These are phyloP conservation scores for Neuroscelio doddi DNA, from an alignment of 2,888 invertebrate genomes.

Conservation along the genomic window DNA sequence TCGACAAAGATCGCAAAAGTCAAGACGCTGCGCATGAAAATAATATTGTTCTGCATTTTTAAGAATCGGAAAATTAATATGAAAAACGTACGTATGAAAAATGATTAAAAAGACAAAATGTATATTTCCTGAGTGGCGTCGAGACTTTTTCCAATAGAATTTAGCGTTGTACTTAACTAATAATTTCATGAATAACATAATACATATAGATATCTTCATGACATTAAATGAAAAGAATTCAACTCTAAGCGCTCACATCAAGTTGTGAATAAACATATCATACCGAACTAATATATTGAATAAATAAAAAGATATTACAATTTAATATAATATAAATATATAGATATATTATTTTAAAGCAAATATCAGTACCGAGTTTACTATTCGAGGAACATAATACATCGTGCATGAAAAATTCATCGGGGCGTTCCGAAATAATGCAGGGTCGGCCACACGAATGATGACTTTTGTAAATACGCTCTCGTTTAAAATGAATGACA, in stretches of 20 bases:
- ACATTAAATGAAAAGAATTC: constrained; percentile 56
- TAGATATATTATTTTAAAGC: constrained; percentile 47
- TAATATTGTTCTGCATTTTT: constrained; percentile 26
- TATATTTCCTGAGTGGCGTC: constrained; percentile 52
- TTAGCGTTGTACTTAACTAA: constrained; percentile 65
- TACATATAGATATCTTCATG: constrained; percentile 53
- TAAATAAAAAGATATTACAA: constrained; percentile 63
- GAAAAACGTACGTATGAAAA: constrained; percentile 21
- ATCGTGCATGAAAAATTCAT: constrained; percentile 44
- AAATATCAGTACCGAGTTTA: constrained; percentile 33
- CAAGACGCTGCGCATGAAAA: constrained; percentile 17
- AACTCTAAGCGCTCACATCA: constrained; percentile 71
- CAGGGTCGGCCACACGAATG: constrained; percentile 16
- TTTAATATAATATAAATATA: constrained; percentile 66
- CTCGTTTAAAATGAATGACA: too few species aligned
- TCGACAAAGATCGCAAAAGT: constrained; percentile 15
- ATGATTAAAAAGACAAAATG: constrained; percentile 53
- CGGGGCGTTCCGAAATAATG: constrained; percentile 21
- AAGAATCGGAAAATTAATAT: too few species aligned
- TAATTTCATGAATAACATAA: constrained; percentile 47
- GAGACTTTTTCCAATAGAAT: constrained; percentile 29
- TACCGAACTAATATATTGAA: constrained; percentile 70
- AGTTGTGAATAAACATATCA: constrained; percentile 73
- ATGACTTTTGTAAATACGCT: background rate
- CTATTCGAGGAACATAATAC: constrained; percentile 27